These are phyloP conservation scores for Eilema griseolum DNA, from an alignment of 2,888 invertebrate genomes.

Conservation along the genomic window DNA sequence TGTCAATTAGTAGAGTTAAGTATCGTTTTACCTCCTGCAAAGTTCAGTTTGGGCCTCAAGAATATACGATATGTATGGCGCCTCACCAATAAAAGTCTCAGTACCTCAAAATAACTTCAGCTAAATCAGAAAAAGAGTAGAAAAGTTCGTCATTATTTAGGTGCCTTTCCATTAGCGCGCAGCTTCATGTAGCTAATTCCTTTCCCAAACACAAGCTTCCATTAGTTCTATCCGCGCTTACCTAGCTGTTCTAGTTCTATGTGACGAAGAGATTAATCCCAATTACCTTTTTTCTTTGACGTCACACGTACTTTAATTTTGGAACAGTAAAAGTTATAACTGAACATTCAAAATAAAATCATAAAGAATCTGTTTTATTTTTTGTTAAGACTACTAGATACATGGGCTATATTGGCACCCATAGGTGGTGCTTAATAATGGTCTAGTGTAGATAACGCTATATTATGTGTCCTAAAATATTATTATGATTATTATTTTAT, in stretches of 20 bases:
- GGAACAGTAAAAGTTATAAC: background rate
- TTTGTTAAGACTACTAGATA: too few relatives aligned
- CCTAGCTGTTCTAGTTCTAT: background rate
- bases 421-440: too few relatives aligned
- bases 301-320: background rate
- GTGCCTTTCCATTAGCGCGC: background rate
- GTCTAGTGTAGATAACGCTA: too few relatives aligned
- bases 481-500: too few relatives aligned
- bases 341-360: background rate
- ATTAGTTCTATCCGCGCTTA: background rate
- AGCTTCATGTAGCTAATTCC: background rate
- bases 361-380: too few relatives aligned
- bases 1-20: too few relatives aligned
- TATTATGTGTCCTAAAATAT: too few relatives aligned
- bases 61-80: too few relatives aligned
- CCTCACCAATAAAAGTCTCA: background rate
- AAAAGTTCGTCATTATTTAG: background rate
- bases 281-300: background rate
- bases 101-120: background rate
- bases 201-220: background rate
- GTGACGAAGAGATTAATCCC: background rate
- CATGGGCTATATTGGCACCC: too few relatives aligned
- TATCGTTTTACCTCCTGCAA: too few relatives aligned
- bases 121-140: background rate
- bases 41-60: too few relatives aligned